phyloP scores from a whole-genome alignment of 1,140 invertebrate genomes.

The Zelostemma sp. region DNA sequence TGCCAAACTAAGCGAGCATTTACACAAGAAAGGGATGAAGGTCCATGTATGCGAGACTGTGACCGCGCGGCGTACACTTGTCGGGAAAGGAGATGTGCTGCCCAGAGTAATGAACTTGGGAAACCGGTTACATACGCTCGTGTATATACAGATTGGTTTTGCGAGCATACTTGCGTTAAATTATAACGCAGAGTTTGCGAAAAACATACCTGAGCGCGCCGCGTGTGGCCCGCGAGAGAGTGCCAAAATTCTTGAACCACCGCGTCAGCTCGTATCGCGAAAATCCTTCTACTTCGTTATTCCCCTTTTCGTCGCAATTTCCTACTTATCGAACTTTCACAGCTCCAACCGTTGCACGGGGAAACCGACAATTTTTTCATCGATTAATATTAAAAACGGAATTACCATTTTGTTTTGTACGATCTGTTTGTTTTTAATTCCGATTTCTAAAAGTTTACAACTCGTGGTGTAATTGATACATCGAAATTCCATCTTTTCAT shows the following conservation, averaged over 20 bases:
- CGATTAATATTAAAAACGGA: no score
- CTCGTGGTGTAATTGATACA: no score
- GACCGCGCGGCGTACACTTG: slow-evolving; percentile 58
- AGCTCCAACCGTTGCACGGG: no score
- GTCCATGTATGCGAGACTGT: slow-evolving; percentile 45
- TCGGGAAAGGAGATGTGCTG: slow-evolving; percentile 66
- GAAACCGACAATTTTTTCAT: no score
- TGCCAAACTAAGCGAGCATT: slow-evolving; percentile 15
- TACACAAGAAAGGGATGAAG: slow-evolving; percentile 56
- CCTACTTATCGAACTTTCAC: no score
- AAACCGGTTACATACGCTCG: slow-evolving; percentile 66
- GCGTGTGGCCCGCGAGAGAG: slow-evolving; percentile 36
- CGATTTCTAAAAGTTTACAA: no score
- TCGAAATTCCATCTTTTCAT: no score
- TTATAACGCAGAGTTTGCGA: slow-evolving; percentile 33
- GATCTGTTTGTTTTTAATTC: no score
- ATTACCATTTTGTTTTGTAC: no score
- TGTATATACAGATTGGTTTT: slow-evolving; percentile 60
- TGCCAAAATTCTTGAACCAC: slow-evolving; percentile 30
- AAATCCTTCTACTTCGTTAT: no score
- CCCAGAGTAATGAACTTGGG: slow-evolving; percentile 69
- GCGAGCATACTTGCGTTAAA: slow-evolving; percentile 54
- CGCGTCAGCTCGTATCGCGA: no score
- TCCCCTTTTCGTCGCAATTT: no score
- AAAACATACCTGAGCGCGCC: slow-evolving; percentile 38